Base-by-base conservation (phyloP, 2,888 invertebrate species). In the Nematopogon swammerdamellus region DNA sequence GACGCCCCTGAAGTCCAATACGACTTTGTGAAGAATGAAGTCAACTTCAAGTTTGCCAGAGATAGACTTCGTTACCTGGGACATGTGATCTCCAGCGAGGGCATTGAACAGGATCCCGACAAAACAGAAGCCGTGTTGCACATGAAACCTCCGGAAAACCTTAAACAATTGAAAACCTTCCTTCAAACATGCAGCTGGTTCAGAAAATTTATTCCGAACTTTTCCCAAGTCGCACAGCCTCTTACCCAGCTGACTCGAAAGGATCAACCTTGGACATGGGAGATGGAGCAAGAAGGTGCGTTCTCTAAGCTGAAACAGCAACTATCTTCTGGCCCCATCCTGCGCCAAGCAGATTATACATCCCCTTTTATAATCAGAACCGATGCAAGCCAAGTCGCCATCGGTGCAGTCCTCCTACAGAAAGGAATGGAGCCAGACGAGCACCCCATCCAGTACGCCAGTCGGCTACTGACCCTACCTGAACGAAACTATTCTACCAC, bases 261-360 rank as follows among this genome's bases (percentile, higher is more conserved):
- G 18, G 55, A 53, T 18, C 19, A 49, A 11, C 19, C 36, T 6
- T 58, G 57, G 55, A 44, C n/a, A 20, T 57, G 56, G 56, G n/a
- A 18, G 3, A 11, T 10, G 14, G 49, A 51, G 8, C 50, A 55
- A 16, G 45, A 51, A 30, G 19, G 48, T 3, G 55, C 59, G 6
- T 60, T 58, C 29, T 10, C 47, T 0, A 20, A 50, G 2, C 48
- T 62, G 2, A 60, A 61, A 18, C 10, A 4, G 1, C 11, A 30
- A 2, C 49, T 62, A 0, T 50, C 56, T 17, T 50, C 58, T 0
- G 44, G 60, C 1, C 59, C 62, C 0, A 54, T 62, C 14, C 51
- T 62, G 1, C 10, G 46, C 2, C 60, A 62, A 45, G 45, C 61
- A 3, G 59, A 62, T 45, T 56, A 55, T 3, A 29, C 19, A 17